Conservation (phyloP, 2,113 vertebrate species). For the Xiphias gladius region DNA sequence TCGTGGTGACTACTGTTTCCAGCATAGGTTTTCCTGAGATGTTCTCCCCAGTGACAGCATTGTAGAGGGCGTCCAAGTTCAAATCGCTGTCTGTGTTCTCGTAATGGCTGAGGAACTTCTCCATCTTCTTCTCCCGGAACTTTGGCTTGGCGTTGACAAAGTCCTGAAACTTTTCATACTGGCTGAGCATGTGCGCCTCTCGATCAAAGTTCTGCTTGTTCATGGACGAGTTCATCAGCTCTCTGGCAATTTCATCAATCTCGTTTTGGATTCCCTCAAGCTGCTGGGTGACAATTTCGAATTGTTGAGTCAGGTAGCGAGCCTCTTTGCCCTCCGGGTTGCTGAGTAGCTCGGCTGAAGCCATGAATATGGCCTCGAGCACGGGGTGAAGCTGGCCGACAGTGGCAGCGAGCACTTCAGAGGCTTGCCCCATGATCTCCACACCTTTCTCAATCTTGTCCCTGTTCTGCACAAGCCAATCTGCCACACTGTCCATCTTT, state of each 20-base stretch:
- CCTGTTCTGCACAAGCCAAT: constrained; percentile 85
- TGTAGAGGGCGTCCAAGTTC: constrained; percentile 85
- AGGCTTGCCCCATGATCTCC: constrained; percentile 85
- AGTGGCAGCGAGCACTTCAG: constrained; percentile 83
- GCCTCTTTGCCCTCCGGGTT: constrained; percentile 84
- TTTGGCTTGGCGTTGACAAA: constrained; percentile 84
- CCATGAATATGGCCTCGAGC: constrained; percentile 85
- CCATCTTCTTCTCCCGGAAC: constrained; percentile 84
- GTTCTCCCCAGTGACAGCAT: constrained; percentile 79
- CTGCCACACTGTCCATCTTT: constrained; percentile 83
- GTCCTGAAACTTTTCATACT: constrained; percentile 87
- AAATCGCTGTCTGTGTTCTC: constrained; percentile 81
- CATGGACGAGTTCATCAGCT: constrained; percentile 77
- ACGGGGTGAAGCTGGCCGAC: constrained; percentile 86
- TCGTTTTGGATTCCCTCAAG: constrained; percentile 82
- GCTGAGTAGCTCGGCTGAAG: constrained; percentile 81
- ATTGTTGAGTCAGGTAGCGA: constrained; percentile 81
- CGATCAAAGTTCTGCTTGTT: constrained; percentile 86
- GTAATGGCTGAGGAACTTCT: constrained; percentile 84
- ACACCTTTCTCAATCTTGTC: constrained; percentile 86
- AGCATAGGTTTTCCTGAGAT: constrained; percentile 78
- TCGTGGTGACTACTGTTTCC: constrained; percentile 75
- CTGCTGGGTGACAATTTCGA: constrained; percentile 81
- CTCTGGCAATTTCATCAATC: constrained; percentile 79
- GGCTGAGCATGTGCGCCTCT: constrained; percentile 85